phyloP scores from a whole-genome alignment of 2,888 invertebrate genomes.

The Tetrapedia diversipes region DNA sequence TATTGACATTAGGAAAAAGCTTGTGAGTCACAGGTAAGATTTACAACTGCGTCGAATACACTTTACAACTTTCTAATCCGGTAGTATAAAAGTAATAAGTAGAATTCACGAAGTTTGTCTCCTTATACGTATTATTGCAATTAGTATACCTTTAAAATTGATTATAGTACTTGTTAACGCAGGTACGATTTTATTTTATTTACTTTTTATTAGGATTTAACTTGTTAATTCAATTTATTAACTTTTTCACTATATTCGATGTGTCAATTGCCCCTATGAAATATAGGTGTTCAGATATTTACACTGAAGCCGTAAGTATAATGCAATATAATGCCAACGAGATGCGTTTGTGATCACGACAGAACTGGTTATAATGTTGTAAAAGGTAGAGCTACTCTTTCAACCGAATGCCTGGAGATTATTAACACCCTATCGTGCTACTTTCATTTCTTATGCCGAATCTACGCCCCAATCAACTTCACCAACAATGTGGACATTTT shows the following conservation, averaged over 20 bases:
- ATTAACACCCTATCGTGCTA: slow-evolving; percentile 36
- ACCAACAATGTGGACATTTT: no score
- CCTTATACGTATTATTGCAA: no score
- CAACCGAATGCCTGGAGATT: slow-evolving; percentile 13
- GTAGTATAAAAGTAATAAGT: neutral
- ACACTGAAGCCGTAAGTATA: neutral
- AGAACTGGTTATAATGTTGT: slow-evolving; percentile 30
- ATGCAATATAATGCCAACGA: neutral
- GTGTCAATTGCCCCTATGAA: neutral
- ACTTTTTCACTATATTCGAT: neutral
- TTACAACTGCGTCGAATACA: neutral
- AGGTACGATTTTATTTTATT: neutral
- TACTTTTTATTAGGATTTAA: neutral
- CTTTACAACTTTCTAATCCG: slow-evolving; percentile 24
- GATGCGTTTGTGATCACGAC: neutral
- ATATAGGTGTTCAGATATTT: neutral
- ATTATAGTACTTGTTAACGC: neutral
- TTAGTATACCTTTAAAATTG: neutral
- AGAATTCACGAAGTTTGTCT: no score
- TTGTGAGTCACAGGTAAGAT: neutral
- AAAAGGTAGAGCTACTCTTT: slow-evolving; percentile 12
- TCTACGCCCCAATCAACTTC: no score
- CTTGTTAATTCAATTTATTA: neutral
- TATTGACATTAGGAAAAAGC: neutral
- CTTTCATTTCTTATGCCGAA: slow-evolving; percentile 33